phyloP scores from a whole-genome alignment of 2,113 vertebrate species.

The Pithys albifrons region DNA sequence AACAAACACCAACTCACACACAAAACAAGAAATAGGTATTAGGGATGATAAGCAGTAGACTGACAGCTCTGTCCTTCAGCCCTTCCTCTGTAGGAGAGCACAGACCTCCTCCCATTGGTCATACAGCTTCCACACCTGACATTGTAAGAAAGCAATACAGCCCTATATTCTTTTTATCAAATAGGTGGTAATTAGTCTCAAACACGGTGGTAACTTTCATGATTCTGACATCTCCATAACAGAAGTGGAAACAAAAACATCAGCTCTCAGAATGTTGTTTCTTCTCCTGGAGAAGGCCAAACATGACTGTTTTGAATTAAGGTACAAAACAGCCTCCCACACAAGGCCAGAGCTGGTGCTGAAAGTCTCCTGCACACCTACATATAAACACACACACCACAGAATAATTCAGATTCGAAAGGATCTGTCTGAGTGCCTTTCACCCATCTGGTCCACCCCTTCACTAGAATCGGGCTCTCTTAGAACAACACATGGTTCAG shows the following conservation, averaged over 20 bases:
- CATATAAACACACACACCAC: neutral
- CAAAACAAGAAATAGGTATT: neutral
- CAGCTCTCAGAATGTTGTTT: neutral
- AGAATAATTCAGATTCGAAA: neutral
- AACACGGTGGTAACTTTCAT: neutral
- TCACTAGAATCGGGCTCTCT: neutral
- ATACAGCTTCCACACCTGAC: neutral
- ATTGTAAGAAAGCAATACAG: neutral
- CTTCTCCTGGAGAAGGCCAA: neutral
- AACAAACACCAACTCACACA: neutral
- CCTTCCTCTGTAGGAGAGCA: neutral
- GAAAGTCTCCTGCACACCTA: constrained; percentile 4
- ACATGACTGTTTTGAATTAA: neutral
- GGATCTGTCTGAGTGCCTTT: neutral
- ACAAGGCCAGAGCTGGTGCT: neutral
- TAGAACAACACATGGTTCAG: neutral
- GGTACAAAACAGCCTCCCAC: neutral
- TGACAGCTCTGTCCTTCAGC: neutral
- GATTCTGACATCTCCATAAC: neutral
- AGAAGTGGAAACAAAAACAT: neutral
- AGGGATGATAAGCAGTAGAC: neutral
- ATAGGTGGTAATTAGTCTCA: neutral
- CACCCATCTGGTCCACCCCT: neutral
- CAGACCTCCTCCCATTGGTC: neutral
- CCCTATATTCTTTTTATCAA: neutral